These are phyloP conservation scores for Drosophila dunni DNA, from an alignment of 1,140 invertebrate species.

Conservation along the genomic window DNA sequence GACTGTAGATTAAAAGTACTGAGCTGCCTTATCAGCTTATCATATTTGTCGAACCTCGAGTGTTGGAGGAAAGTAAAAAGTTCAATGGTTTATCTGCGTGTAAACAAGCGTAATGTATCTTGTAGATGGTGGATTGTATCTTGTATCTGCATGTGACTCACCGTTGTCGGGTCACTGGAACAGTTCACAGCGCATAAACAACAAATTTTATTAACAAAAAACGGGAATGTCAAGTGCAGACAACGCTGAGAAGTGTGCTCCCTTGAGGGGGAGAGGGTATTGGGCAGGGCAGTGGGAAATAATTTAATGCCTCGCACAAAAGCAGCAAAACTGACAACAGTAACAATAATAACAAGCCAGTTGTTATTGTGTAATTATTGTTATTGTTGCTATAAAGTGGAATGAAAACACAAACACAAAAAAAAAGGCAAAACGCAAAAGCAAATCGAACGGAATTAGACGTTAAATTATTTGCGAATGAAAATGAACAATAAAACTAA, in stretches of 20 bases:
- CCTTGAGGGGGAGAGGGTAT: too few species aligned
- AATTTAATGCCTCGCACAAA: constrained; percentile 2
- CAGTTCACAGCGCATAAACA: background rate
- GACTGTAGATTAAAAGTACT: constrained; percentile 1
- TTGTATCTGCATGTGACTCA: constrained; percentile 31
- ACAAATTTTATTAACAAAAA: constrained; percentile 1
- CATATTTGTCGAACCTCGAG: constrained; percentile 24
- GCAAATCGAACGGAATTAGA: constrained; percentile 42
- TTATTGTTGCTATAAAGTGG: constrained; percentile 50
- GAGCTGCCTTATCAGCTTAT: constrained; percentile 24
- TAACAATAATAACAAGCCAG: constrained; percentile 25
- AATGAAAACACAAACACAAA: constrained; percentile 11
- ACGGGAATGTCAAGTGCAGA: constrained; percentile 35
- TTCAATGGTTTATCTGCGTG: constrained; percentile 27
- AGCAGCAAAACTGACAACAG: constrained; percentile 8
- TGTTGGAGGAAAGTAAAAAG: background rate
- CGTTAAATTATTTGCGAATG: constrained; percentile 22
- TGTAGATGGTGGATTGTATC: constrained; percentile 11
- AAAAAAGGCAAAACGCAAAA: constrained; percentile 6
- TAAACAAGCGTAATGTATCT: constrained; percentile 22
- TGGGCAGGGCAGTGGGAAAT: background rate
- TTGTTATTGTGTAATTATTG: constrained; percentile 41
- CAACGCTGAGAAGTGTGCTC: too few species aligned
- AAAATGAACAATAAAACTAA: constrained; percentile 2
- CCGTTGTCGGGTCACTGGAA: constrained; percentile 26